Evolutionary conservation across 2,888 invertebrate species (phyloP).

Genomic region (Brachylomia viminalis): DNA sequence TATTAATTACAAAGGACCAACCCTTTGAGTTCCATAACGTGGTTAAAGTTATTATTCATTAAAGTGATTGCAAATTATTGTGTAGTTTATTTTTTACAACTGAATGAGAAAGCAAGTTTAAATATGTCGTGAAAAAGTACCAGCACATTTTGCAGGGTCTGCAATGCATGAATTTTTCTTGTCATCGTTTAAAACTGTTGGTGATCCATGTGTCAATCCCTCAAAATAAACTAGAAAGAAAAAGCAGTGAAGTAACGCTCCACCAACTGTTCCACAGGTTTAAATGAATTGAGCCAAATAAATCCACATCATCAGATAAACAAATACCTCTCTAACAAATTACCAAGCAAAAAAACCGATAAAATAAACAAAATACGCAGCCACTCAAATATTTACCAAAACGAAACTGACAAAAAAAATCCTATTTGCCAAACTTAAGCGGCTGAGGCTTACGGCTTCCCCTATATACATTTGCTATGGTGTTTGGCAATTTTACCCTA

Average conservation of each 20-base stretch:
- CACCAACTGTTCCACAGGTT: not conserved
- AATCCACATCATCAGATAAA: constrained; percentile 6
- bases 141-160: not conserved
- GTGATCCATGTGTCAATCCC: not conserved
- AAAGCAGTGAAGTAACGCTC: not conserved
- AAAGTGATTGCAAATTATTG: constrained; percentile 13
- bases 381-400: constrained; percentile 52
- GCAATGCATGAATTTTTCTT: not conserved
- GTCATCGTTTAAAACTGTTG: not conserved
- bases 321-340: constrained; percentile 22
- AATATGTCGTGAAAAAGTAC: not conserved
- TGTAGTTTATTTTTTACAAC: not conserved
- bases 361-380: constrained; percentile 50
- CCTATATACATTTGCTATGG: constrained; percentile 63
- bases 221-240: not conserved
- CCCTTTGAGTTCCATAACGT: not conserved
- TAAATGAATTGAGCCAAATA: constrained; percentile 5
- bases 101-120: constrained; percentile 1
- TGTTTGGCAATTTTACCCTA: constrained; percentile 64
- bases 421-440: constrained; percentile 58
- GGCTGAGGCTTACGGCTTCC: constrained; percentile 44
- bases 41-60: no score
- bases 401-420: constrained; percentile 46
- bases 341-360: constrained; percentile 13
- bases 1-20: not conserved